These are phyloP conservation scores for Pontoporia blainvillei DNA, from an alignment of 2,113 vertebrate genomes.

Conservation along the genomic window DNA sequence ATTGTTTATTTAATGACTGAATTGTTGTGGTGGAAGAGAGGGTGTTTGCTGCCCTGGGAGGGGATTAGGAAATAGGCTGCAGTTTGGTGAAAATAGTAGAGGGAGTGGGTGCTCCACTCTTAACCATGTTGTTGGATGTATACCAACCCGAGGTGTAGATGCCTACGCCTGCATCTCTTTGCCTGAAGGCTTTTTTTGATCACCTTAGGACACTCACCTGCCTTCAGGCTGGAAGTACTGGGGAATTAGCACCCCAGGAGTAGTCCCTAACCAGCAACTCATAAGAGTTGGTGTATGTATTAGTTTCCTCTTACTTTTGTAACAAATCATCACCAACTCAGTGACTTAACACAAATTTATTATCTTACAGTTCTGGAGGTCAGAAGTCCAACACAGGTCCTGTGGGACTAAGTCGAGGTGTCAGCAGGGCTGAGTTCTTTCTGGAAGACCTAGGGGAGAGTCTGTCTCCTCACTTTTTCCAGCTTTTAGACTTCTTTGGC, in stretches of 20 bases:
- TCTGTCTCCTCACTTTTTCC: not conserved
- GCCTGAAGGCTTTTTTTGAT: not conserved
- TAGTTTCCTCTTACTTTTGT: not conserved
- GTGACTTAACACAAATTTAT: not conserved
- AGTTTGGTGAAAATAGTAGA: not conserved
- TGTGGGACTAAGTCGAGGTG: not conserved
- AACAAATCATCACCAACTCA: not conserved
- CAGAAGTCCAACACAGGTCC: not conserved
- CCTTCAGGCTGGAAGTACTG: not conserved
- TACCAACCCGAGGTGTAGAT: not conserved
- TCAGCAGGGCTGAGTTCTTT: not conserved
- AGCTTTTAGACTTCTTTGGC: not conserved
- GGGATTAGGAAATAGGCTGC: not conserved
- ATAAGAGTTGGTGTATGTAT: not conserved
- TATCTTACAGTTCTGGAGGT: not conserved
- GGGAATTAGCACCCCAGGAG: not conserved
- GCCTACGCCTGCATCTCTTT: not conserved
- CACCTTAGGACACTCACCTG: not conserved
- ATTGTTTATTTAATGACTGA: not conserved
- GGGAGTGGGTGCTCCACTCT: not conserved
- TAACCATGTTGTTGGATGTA: not conserved
- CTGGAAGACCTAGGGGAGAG: not conserved
- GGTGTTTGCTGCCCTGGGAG: not conserved
- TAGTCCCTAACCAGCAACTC: not conserved
- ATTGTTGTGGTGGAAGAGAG: not conserved